A percentile compares a stretch with the other conserved stretches of the same genome.
These are phyloP conservation scores for Armadillidium nasatum DNA, from an alignment of 1,140 invertebrate species.

Conservation along the genomic window DNA sequence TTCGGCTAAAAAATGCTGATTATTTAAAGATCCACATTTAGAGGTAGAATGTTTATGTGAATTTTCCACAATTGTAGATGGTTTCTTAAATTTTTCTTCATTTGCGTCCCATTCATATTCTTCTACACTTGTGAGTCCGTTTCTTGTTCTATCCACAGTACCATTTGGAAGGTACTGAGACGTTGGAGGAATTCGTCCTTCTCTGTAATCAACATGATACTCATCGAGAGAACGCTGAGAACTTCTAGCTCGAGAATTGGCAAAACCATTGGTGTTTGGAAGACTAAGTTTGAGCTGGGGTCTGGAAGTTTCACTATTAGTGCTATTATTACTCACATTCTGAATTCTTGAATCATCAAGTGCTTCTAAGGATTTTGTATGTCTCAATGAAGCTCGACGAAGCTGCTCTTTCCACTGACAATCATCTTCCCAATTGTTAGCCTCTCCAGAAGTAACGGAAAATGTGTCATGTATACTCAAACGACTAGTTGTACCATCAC, in stretches of 20 bases:
- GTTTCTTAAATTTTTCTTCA: slow-evolving; percentile 48
- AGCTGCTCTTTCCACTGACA: slow-evolving; percentile 71
- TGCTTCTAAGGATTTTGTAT: slow-evolving; percentile 57
- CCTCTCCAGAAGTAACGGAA: slow-evolving; percentile 48
- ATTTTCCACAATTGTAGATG: slow-evolving; percentile 19
- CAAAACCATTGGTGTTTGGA: not conserved
- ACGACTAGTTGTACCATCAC: slow-evolving; percentile 35
- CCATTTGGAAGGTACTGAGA: slow-evolving; percentile 38
- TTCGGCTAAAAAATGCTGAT: slow-evolving; percentile 57
- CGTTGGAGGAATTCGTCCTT: slow-evolving; percentile 29
- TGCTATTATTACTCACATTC: not conserved
- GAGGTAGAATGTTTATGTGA: slow-evolving; percentile 18
- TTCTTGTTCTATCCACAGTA: slow-evolving; percentile 45
- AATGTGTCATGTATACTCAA: slow-evolving; percentile 26
- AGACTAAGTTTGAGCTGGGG: slow-evolving; percentile 58
- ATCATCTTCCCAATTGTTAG: slow-evolving; percentile 77
- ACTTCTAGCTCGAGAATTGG: not conserved
- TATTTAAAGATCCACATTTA: slow-evolving; percentile 13
- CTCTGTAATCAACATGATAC: slow-evolving; percentile 41
- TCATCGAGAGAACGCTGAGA: slow-evolving; percentile 55
- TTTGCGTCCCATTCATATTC: slow-evolving; percentile 54
- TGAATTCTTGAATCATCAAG: slow-evolving; percentile 54
- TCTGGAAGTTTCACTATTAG: not conserved
- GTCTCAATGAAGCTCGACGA: slow-evolving; percentile 67
- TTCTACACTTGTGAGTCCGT: slow-evolving; percentile 47